A percentile compares a stretch with the other conserved stretches of the same genome.
Conservation (phyloP, 2,113 vertebrate genomes). For the Pollachius pollachius region DNA sequence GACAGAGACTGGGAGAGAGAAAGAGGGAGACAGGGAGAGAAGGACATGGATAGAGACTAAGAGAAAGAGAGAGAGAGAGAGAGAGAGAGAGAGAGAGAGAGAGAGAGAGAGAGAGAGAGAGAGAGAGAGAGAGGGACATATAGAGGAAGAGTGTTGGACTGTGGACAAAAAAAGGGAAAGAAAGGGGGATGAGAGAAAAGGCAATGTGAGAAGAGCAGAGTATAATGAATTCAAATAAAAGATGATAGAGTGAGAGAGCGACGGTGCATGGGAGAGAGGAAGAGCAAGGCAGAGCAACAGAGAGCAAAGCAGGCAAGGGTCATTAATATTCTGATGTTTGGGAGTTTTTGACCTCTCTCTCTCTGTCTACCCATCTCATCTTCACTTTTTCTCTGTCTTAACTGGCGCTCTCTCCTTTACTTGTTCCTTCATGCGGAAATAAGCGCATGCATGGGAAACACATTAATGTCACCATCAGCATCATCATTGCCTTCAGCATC, state of each 20-base stretch:
- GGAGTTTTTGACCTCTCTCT: slow-evolving; percentile 42
- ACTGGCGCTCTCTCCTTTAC: slow-evolving; percentile 1
- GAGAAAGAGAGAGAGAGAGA: neutral
- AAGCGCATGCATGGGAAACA: slow-evolving; percentile 48
- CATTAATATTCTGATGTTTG: slow-evolving; percentile 28
- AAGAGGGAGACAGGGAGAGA: too few relatives aligned
- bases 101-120: neutral
- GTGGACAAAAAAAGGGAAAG: too few relatives aligned
- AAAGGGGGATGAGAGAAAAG: slow-evolving; percentile 17
- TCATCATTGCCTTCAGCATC: neutral
- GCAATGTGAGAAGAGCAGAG: slow-evolving; percentile 18
- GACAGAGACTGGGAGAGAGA: neutral
- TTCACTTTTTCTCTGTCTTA: slow-evolving; percentile 13
- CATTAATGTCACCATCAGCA: slow-evolving; percentile 51
- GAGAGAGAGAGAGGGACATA: too few relatives aligned
- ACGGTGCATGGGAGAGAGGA: neutral
- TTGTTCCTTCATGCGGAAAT: slow-evolving; percentile 43
- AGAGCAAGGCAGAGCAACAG: too few relatives aligned
- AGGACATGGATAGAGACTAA: too few relatives aligned
- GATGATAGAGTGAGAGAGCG: slow-evolving; percentile 23
- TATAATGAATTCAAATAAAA: slow-evolving; percentile 14
- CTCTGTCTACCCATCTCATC: slow-evolving; percentile 5
- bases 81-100: neutral
- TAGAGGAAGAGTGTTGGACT: too few relatives aligned
- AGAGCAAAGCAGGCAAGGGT: too few relatives aligned